Percentiles rank a stretch among this genome's conserved stretches.
Conservation (phyloP, 2,888 invertebrate species). For the Atethmia centrago region DNA sequence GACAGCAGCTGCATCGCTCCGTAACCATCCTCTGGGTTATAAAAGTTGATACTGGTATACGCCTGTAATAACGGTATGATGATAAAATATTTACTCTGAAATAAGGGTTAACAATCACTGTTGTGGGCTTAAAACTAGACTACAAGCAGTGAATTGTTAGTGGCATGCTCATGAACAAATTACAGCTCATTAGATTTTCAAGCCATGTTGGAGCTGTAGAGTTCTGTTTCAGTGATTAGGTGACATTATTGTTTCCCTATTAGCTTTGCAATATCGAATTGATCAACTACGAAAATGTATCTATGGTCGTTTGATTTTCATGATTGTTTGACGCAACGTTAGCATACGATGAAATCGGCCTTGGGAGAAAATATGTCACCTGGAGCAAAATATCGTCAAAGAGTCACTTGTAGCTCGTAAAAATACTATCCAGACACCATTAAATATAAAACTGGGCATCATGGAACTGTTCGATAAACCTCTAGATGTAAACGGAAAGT, state of each 20-base stretch:
- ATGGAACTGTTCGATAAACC: too few relatives aligned
- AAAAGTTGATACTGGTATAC: conserved; percentile 36
- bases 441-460: too few relatives aligned
- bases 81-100: conserved; percentile 12
- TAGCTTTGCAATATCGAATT: conserved; percentile 24
- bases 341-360: background rate
- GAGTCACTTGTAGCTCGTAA: too few relatives aligned
- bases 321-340: conserved; percentile 18
- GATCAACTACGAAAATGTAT: background rate
- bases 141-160: conserved; percentile 5
- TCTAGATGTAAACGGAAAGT: too few relatives aligned
- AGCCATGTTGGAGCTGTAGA: conserved; percentile 11
- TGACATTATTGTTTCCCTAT: conserved; percentile 34
- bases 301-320: conserved; percentile 8
- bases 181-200: conserved; percentile 30
- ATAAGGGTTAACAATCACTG: conserved; percentile 23
- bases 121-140: conserved; percentile 13
- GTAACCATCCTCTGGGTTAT: conserved; percentile 43
- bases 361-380: too few relatives aligned
- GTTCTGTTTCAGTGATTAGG: conserved; percentile 23
- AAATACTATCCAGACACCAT: too few relatives aligned
- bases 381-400: too few relatives aligned
- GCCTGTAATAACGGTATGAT: conserved; percentile 28
- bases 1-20: conserved; percentile 67
- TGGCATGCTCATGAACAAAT: conserved; percentile 27